Conservation (phyloP, 64 coral and sea anemone species). For the Montipora capricornis region DNA sequence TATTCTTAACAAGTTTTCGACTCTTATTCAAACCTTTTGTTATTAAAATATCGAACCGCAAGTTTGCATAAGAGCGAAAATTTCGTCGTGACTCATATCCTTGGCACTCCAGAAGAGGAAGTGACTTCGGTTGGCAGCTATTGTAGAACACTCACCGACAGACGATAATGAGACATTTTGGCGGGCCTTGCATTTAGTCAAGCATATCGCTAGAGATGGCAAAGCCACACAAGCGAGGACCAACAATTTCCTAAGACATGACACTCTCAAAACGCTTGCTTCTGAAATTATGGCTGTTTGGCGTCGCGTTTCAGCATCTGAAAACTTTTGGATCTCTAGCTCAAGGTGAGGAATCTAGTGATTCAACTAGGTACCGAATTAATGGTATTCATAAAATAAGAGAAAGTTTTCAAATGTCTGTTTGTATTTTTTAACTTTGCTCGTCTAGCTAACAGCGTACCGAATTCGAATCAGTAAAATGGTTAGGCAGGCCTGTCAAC, state of each 20-base stretch:
- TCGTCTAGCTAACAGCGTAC: neutral
- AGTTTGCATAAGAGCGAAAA: neutral
- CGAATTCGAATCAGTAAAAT: neutral
- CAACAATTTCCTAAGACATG: neutral
- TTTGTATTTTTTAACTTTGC: neutral
- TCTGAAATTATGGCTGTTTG: neutral
- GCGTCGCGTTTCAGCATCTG: neutral
- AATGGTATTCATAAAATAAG: neutral
- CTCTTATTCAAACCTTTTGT: neutral
- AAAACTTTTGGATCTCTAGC: neutral
- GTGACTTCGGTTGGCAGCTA: neutral
- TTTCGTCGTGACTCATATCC: neutral
- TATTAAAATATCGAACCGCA: constrained; percentile 23
- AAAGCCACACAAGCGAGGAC: neutral
- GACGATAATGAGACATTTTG: constrained; percentile 14
- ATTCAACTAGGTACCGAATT: neutral
- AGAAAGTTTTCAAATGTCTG: neutral
- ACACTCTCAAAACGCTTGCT: neutral
- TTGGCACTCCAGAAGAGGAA: neutral
- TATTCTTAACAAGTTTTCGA: neutral
- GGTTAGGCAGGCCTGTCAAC: neutral
- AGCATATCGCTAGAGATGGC: constrained; percentile 17
- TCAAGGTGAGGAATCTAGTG: neutral
- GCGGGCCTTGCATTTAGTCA: constrained; percentile 19
- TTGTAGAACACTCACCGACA: constrained; percentile 16